Evolutionary conservation across 2,888 invertebrate genomes (phyloP).

Genomic region (Mythimna ferrago): DNA sequence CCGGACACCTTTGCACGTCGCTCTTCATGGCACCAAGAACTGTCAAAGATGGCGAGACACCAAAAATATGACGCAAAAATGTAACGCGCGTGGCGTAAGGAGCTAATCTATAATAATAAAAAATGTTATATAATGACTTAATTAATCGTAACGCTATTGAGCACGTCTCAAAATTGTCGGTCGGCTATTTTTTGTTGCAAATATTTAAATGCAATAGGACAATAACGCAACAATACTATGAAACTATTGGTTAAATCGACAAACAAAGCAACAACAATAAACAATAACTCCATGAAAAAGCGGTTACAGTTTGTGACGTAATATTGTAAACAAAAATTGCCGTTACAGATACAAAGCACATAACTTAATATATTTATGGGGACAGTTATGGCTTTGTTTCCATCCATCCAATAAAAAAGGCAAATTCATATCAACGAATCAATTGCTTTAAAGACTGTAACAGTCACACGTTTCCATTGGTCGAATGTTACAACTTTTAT

Average conservation of each 20-base stretch:
- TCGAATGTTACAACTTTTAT: slow-evolving; percentile 20
- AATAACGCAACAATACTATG: neutral
- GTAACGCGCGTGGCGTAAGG: too few species aligned
- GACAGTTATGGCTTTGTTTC: slow-evolving; percentile 17
- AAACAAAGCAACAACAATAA: neutral
- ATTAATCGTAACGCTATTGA: neutral
- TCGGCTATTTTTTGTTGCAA: too few species aligned
- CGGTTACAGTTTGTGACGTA: slow-evolving; percentile 2
- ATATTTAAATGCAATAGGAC: too few species aligned
- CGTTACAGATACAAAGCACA: slow-evolving; percentile 7
- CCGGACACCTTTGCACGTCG: too few species aligned
- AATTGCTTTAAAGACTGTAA: slow-evolving; percentile 22
- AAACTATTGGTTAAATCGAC: neutral
- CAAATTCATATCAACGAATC: slow-evolving; percentile 41
- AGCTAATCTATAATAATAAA: too few species aligned
- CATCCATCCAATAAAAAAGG: slow-evolving; percentile 34
- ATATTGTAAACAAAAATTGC: slow-evolving; percentile 12
- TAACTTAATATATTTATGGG: slow-evolving; percentile 33
- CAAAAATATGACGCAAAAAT: too few species aligned
- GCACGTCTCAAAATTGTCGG: neutral
- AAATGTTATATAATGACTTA: too few species aligned
- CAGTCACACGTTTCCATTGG: slow-evolving; percentile 21
- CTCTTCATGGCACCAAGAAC: too few species aligned
- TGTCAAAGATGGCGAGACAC: too few species aligned
- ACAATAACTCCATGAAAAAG: neutral